Percentiles rank a stretch among this genome's conserved stretches.
These are phyloP conservation scores for Anguilla marmorata DNA, from an alignment of 2,797 vertebrate genomes.

Conservation along the genomic window DNA sequence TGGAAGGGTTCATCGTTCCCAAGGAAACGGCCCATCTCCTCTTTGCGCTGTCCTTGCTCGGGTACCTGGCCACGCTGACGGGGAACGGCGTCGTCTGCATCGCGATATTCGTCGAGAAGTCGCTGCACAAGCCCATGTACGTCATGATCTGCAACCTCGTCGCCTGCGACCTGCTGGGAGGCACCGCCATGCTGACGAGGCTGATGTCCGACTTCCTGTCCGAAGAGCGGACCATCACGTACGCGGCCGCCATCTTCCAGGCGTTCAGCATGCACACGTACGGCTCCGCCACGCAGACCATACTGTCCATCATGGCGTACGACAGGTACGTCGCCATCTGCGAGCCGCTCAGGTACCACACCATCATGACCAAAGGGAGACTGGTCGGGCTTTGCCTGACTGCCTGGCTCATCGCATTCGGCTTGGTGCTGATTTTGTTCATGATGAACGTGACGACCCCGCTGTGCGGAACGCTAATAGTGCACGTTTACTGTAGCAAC, in stretches of 20 bases:
- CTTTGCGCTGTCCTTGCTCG: slow-evolving; percentile 51
- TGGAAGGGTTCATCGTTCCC: slow-evolving; percentile 53
- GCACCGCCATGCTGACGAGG: slow-evolving; percentile 47
- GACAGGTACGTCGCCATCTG: slow-evolving; percentile 64
- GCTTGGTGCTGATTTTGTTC: slow-evolving; percentile 53
- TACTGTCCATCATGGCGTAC: slow-evolving; percentile 58
- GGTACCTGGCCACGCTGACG: slow-evolving; percentile 47
- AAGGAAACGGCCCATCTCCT: slow-evolving; percentile 43
- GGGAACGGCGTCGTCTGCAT: slow-evolving; percentile 52
- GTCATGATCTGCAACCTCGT: slow-evolving; percentile 56
- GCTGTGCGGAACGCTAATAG: slow-evolving; percentile 50
- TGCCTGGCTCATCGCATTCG: slow-evolving; percentile 50
- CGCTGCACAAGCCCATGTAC: slow-evolving; percentile 63
- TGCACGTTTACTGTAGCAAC: slow-evolving; percentile 60
- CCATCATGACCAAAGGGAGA: slow-evolving; percentile 54
- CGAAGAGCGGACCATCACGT: slow-evolving; percentile 50
- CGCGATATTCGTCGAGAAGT: slow-evolving; percentile 47
- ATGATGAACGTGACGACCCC: slow-evolving; percentile 44
- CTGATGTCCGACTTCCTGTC: slow-evolving; percentile 57
- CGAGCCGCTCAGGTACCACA: slow-evolving; percentile 56
- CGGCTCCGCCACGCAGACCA: slow-evolving; percentile 47
- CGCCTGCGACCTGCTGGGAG: slow-evolving; percentile 57
- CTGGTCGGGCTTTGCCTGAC: slow-evolving; percentile 47
- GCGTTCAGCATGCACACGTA: slow-evolving; percentile 53
- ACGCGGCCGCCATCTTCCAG: slow-evolving; percentile 52